These are phyloP conservation scores for Pogonus chalceus DNA, from an alignment of 1,140 invertebrate species.

Conservation along the genomic window DNA sequence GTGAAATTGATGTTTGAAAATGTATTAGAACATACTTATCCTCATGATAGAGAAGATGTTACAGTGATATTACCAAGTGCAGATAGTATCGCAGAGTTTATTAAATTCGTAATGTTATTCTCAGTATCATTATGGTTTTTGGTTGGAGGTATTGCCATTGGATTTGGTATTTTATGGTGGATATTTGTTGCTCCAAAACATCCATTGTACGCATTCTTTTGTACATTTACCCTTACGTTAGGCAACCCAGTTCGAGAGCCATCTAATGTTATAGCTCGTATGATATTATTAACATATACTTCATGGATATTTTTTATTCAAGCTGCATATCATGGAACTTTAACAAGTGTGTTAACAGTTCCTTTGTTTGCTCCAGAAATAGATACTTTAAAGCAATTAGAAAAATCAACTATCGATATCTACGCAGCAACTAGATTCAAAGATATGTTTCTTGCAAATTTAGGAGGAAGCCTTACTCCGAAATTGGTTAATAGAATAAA, in stretches of 20 bases:
- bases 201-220: background rate
- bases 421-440: background rate
- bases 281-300: background rate
- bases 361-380: background rate
- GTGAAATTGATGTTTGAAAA: constrained; percentile 2
- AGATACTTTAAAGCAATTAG: background rate
- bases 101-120: background rate
- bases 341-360: constrained; percentile 1
- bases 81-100: background rate
- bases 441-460: background rate
- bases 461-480: background rate
- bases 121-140: background rate
- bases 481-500: background rate
- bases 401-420: background rate
- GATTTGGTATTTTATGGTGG: background rate
- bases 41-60: background rate
- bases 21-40: background rate
- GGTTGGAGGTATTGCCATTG: background rate
- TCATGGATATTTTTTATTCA: background rate
- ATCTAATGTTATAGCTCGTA: background rate
- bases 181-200: background rate
- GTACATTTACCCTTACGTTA: background rate
- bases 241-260: background rate
- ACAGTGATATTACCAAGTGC: background rate
- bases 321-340: background rate